A percentile compares a stretch with the other conserved stretches of the same genome.
phyloP scores from a whole-genome alignment of 2,113 vertebrate genomes.

The Eubucco bourcierii region DNA sequence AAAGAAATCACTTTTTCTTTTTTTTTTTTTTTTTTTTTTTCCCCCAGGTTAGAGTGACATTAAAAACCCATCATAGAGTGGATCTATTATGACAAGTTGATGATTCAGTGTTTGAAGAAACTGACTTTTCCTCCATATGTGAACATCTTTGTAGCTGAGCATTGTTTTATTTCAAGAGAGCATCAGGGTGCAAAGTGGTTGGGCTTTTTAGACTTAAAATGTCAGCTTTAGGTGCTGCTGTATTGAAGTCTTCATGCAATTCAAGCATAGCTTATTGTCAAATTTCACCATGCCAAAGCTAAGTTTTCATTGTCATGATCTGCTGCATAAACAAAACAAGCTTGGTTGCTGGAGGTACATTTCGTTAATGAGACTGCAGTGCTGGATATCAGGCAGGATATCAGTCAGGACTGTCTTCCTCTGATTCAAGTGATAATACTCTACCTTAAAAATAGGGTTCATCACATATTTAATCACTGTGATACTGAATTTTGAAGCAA shows the following conservation, averaged over 20 bases:
- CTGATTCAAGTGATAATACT: not conserved
- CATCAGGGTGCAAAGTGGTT: not conserved
- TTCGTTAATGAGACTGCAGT: not conserved
- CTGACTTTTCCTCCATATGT: not conserved
- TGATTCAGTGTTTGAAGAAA: not conserved
- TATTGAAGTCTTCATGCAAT: not conserved
- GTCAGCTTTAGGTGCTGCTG: accelerated
- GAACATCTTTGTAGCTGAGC: not conserved
- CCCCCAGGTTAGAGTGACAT: not conserved
- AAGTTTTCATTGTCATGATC: not conserved
- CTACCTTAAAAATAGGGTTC: not conserved
- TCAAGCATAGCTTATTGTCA: not conserved
- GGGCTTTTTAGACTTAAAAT: not conserved
- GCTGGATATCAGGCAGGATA: no score
- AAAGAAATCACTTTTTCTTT: not conserved
- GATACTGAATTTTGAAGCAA: not conserved
- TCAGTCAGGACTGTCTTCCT: not conserved
- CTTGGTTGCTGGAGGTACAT: not conserved
- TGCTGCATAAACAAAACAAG: not conserved
- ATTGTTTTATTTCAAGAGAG: not conserved
- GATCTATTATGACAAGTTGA: not conserved
- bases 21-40: not conserved
- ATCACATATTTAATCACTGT: not conserved
- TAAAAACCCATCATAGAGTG: not conserved
- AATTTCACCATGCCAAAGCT: not conserved